These are phyloP conservation scores for Antheraea assamensis DNA, from an alignment of 2,888 invertebrate species.

Conservation along the genomic window DNA sequence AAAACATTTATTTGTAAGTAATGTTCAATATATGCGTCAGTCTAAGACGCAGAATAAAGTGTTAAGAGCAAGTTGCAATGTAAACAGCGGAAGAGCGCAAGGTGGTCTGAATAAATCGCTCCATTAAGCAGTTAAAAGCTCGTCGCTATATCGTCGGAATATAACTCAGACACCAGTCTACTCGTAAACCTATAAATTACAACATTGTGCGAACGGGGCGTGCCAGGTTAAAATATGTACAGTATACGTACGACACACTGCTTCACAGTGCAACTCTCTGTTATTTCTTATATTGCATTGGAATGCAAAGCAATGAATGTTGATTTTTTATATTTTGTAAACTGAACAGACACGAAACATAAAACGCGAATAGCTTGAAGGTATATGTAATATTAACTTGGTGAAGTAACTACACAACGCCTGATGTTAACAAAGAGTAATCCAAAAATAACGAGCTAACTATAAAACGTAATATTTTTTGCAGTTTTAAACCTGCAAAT, in stretches of 20 bases:
- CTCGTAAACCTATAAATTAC: conserved; percentile 80
- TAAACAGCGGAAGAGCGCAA: conserved; percentile 70
- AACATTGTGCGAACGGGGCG: conserved; percentile 79
- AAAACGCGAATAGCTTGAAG: neutral
- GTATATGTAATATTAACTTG: neutral
- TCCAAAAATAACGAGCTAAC: neutral
- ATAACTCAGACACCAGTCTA: conserved; percentile 80
- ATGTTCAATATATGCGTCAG: neutral
- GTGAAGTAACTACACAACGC: neutral
- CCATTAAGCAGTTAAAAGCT: conserved; percentile 82
- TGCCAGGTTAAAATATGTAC: conserved; percentile 80
- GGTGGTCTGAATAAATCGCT: conserved; percentile 79
- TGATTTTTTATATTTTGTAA: neutral
- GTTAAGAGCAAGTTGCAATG: conserved; percentile 48
- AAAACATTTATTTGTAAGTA: neutral
- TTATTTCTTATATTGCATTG: conserved; percentile 40
- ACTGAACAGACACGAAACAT: neutral
- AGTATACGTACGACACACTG: conserved; percentile 66
- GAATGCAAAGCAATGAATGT: conserved; percentile 53
- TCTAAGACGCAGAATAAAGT: neutral
- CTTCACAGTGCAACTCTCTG: conserved; percentile 63
- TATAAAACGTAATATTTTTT: no score
- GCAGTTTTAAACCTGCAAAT: no score
- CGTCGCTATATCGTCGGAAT: conserved; percentile 80
- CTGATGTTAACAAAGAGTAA: neutral